phyloP scores from a whole-genome alignment of 1,140 invertebrate genomes.

The Halesus radiatus region DNA sequence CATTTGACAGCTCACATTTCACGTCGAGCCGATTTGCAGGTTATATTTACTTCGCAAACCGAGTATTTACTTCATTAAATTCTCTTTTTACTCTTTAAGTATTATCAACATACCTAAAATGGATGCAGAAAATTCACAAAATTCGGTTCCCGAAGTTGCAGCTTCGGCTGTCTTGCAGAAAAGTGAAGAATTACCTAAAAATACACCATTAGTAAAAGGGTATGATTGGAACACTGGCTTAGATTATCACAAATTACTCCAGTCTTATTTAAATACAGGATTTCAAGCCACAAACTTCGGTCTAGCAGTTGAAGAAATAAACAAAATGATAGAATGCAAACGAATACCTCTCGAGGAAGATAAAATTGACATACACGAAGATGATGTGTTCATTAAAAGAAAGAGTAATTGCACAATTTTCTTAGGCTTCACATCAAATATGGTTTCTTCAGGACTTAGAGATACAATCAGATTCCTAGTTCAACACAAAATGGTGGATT shows the following conservation, averaged over 20 bases:
- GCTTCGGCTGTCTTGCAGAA: conserved; percentile 78
- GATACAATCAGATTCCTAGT: conserved; percentile 81
- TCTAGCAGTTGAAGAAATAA: conserved; percentile 90
- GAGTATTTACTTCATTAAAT: no score
- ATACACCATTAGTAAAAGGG: conserved; percentile 77
- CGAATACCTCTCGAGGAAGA: conserved; percentile 76
- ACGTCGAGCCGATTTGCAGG: no score
- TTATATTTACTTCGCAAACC: no score
- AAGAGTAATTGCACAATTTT: conserved; percentile 95
- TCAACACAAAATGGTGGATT: conserved; percentile 81
- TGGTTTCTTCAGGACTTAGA: conserved; percentile 94
- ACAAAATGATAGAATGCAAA: conserved; percentile 88
- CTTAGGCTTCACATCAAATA: conserved; percentile 97
- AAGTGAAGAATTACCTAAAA: conserved; percentile 74
- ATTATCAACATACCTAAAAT: neutral
- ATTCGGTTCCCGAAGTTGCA: conserved; percentile 66
- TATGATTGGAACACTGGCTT: conserved; percentile 96
- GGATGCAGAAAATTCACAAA: neutral
- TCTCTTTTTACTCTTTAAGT: no score
- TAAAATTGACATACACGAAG: conserved; percentile 77
- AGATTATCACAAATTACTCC: conserved; percentile 88
- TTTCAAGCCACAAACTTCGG: conserved; percentile 98
- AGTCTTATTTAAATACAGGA: conserved; percentile 86
- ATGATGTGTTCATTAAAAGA: conserved; percentile 85
- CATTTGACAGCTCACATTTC: no score